Percentiles rank a stretch among this genome's conserved stretches.
Conservation (phyloP, 2,797 vertebrate species). For the Gorsachius magnificus region DNA sequence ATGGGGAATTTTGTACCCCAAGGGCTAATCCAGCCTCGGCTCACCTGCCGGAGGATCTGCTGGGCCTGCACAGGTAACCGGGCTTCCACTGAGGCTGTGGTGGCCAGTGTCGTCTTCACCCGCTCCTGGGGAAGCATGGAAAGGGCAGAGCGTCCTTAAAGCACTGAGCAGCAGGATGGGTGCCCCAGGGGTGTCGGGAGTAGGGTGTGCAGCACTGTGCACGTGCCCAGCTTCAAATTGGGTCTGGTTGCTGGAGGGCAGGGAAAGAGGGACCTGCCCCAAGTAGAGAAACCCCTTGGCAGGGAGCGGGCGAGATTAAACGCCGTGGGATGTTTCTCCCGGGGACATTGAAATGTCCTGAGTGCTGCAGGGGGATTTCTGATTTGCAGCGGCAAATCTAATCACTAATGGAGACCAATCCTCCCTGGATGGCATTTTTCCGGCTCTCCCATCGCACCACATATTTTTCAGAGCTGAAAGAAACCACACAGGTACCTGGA, state of each 20-base stretch:
- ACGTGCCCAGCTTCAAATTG: rapidly evolving
- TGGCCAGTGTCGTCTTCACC: slow-evolving; percentile 4
- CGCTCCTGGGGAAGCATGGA: not conserved
- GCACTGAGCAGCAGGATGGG: not conserved
- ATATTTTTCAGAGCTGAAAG: not conserved
- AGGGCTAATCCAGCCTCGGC: not conserved
- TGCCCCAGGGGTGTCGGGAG: not conserved
- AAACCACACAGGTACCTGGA: slow-evolving; percentile 49
- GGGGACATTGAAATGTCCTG: not conserved
- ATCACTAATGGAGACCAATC: rapidly evolving
- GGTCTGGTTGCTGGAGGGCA: rapidly evolving
- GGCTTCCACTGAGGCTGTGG: not conserved
- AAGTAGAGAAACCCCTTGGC: not conserved
- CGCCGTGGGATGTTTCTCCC: rapidly evolving
- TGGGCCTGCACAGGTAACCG: slow-evolving; percentile 48
- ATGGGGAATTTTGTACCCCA: not conserved
- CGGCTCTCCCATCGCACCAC: not conserved
- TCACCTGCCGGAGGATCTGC: slow-evolving; percentile 71
- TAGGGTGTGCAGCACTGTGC: rapidly evolving
- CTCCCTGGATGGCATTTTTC: not conserved
- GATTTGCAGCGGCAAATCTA: not conserved
- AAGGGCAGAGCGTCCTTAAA: not conserved
- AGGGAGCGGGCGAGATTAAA: not conserved
- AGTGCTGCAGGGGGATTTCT: not conserved
- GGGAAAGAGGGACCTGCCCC: not conserved